A percentile compares a stretch with the other conserved stretches of the same genome.
These are phyloP conservation scores for Paracentrotus lividus DNA, from an alignment of 53 echinoderm and acorn worm genomes.

Conservation along the genomic window DNA sequence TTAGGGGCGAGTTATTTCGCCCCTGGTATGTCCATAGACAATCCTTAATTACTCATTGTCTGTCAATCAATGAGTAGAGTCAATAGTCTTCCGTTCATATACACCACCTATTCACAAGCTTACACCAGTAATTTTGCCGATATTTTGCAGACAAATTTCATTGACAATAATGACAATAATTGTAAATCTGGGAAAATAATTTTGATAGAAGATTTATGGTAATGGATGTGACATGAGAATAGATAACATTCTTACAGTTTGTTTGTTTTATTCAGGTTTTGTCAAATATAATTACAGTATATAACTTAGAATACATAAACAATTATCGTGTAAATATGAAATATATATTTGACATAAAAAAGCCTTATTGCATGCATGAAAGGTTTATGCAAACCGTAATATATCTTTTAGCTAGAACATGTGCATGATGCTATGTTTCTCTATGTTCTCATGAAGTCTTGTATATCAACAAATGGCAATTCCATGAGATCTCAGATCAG, in stretches of 20 bases:
- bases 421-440: neutral
- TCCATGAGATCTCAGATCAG: slow-evolving; percentile 15
- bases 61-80: slow-evolving; percentile 48
- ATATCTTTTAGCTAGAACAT: neutral
- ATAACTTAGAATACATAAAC: neutral
- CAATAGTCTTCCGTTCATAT: neutral
- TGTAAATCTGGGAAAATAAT: too few relatives aligned
- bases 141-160: too few relatives aligned
- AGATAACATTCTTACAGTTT: too few relatives aligned
- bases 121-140: too few relatives aligned
- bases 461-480: slow-evolving; percentile 34
- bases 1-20: slow-evolving; percentile 27
- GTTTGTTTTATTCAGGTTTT: too few relatives aligned
- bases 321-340: neutral
- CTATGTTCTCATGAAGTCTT: neutral
- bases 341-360: neutral
- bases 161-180: too few relatives aligned
- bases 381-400: neutral
- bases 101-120: too few relatives aligned
- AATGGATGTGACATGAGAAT: too few relatives aligned
- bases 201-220: too few relatives aligned
- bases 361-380: neutral
- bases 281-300: neutral
- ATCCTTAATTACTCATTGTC: neutral
- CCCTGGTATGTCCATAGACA: slow-evolving; percentile 35